phyloP scores from a whole-genome alignment of 2,888 invertebrate species.

The Melieria crassipennis region DNA sequence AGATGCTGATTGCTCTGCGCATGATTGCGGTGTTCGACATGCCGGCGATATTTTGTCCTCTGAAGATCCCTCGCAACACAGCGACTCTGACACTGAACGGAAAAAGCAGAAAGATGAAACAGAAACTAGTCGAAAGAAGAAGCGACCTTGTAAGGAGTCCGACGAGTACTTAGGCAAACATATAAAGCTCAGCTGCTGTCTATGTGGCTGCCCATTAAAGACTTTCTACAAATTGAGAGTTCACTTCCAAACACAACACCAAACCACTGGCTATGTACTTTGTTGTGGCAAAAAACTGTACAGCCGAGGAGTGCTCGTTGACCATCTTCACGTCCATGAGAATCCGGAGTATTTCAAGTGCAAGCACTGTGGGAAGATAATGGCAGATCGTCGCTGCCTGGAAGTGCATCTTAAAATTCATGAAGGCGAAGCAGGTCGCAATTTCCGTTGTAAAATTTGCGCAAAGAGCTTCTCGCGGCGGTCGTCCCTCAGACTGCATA shows the following conservation, averaged over 20 bases:
- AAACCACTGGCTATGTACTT: constrained; percentile 55
- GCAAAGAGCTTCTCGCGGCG: constrained; percentile 57
- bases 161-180: constrained; percentile 55
- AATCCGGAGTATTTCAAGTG: constrained; percentile 62
- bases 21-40: neutral
- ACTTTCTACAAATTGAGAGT: constrained; percentile 34
- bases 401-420: constrained; percentile 57
- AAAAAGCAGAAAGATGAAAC: neutral
- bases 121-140: too few relatives aligned
- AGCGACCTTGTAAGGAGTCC: constrained; percentile 43
- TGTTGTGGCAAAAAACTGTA: constrained; percentile 62
- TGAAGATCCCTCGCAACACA: too few relatives aligned
- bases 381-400: constrained; percentile 54
- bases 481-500: constrained; percentile 53
- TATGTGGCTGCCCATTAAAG: constrained; percentile 50
- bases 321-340: constrained; percentile 59
- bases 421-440: constrained; percentile 48
- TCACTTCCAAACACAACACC: constrained; percentile 37
- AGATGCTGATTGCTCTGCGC: neutral
- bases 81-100: neutral
- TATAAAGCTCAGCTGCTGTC: constrained; percentile 57
- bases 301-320: constrained; percentile 57
- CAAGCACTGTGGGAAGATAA: constrained; percentile 52
- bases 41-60: too few relatives aligned
- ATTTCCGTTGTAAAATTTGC: constrained; percentile 58